Percentiles rank a stretch among this genome's conserved stretches.
Evolutionary conservation across 2,888 invertebrate species (phyloP).

Genomic region (Epirrita christyi): DNA sequence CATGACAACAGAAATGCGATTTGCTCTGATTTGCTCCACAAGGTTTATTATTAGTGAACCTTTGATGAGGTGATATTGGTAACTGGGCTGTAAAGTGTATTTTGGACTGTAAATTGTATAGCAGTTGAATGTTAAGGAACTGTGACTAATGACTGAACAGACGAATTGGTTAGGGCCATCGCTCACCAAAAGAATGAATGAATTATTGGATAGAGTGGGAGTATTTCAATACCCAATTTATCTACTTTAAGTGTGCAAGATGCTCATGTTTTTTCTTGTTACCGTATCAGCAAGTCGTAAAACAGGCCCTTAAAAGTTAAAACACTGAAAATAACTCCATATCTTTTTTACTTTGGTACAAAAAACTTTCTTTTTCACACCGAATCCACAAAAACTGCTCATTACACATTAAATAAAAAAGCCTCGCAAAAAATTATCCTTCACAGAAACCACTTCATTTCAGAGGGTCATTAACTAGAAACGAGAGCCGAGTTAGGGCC

Average conservation of each 20-base stretch:
- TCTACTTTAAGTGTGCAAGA: too few relatives aligned
- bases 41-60: slow-evolving; percentile 26
- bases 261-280: too few relatives aligned
- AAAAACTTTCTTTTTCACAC: slow-evolving; percentile 26
- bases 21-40: slow-evolving; percentile 5
- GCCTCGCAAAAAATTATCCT: slow-evolving; percentile 37
- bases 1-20: too few relatives aligned
- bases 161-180: slow-evolving; percentile 1
- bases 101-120: slow-evolving; percentile 24
- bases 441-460: slow-evolving; percentile 41
- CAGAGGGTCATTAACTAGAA: slow-evolving; percentile 40
- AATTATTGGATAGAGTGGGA: background rate
- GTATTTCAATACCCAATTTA: too few relatives aligned
- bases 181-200: background rate
- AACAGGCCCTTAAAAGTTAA: background rate
- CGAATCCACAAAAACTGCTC: slow-evolving; percentile 35
- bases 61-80: slow-evolving; percentile 27
- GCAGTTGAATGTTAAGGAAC: slow-evolving; percentile 18
- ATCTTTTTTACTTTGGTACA: slow-evolving; percentile 8
- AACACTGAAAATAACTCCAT: slow-evolving; percentile 1
- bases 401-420: slow-evolving; percentile 36
- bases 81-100: slow-evolving; percentile 25
- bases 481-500: slow-evolving; percentile 39
- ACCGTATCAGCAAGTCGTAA: background rate
- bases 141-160: slow-evolving; percentile 23